Percentiles rank a stretch among this genome's conserved stretches.
Evolutionary conservation across 2,888 invertebrate genomes (phyloP).

Genomic region (Glyphotaelius pellucidus): DNA sequence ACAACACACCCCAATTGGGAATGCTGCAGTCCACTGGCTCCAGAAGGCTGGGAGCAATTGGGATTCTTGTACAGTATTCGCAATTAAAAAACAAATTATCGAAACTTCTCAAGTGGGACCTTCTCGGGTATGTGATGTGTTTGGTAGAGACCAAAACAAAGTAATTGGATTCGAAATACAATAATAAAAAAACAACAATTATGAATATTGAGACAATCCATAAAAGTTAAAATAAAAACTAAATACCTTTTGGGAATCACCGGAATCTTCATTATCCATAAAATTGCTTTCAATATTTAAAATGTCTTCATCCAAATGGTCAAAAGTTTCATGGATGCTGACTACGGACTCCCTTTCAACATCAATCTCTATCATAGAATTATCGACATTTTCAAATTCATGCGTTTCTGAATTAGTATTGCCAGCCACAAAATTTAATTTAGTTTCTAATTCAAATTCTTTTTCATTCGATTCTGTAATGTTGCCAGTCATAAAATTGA

Average conservation of each 20-base stretch:
- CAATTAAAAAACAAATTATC: no score
- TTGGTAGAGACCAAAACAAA: no score
- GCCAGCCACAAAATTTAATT: conserved; percentile 10
- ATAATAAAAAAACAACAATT: no score
- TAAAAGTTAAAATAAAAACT: not conserved
- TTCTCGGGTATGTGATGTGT: no score
- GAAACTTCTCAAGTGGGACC: no score
- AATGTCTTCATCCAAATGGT: conserved; percentile 5
- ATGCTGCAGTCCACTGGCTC: no score
- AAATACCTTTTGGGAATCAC: conserved; percentile 45
- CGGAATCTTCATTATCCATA: conserved; percentile 30
- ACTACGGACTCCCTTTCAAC: not conserved
- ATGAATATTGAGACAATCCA: not conserved
- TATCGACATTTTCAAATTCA: not conserved
- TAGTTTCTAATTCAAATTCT: not conserved
- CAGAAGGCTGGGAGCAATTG: no score
- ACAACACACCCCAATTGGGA: no score
- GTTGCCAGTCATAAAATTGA: conserved; percentile 14
- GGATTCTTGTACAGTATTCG: no score
- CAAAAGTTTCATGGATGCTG: not conserved
- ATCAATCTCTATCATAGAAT: not conserved
- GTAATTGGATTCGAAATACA: no score
- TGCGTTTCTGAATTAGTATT: conserved; percentile 11
- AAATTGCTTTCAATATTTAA: conserved; percentile 14
- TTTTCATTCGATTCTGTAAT: not conserved